Evolutionary conservation across 1,140 invertebrate genomes (phyloP).

Genomic region (Branchinecta lynchi): DNA sequence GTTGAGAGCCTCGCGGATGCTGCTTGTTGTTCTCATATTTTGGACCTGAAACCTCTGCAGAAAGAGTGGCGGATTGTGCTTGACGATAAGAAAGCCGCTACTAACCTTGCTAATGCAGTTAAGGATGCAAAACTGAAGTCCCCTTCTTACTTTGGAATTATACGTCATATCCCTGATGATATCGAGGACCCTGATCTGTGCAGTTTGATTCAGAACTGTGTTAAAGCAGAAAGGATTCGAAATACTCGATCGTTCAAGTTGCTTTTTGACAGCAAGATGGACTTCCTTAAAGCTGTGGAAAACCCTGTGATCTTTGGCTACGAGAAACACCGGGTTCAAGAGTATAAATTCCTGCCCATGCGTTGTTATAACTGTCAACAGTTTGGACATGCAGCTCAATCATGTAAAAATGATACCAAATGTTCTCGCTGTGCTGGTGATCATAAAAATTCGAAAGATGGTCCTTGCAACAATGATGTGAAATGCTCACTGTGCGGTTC

Average conservation of each 20-base stretch:
- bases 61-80: neutral
- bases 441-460: too few species aligned
- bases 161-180: slow-evolving; percentile 11
- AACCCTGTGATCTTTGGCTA: neutral
- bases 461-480: too few species aligned
- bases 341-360: neutral
- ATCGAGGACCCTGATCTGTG: neutral
- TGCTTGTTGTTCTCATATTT: neutral
- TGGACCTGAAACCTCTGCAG: neutral
- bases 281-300: slow-evolving; percentile 3
- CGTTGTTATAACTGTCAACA: neutral
- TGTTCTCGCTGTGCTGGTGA: too few species aligned
- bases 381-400: too few species aligned
- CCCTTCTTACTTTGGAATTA: neutral
- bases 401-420: too few species aligned
- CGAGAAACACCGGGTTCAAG: neutral
- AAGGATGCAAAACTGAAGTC: slow-evolving; percentile 4
- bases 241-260: slow-evolving; percentile 3
- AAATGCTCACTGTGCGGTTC: too few species aligned
- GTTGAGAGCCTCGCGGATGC: neutral
- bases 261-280: slow-evolving; percentile 7
- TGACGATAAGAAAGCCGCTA: neutral
- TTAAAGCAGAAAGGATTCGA: neutral
- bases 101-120: neutral
- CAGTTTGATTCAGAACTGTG: neutral